A percentile compares a stretch with the other conserved stretches of the same genome.
Conservation (phyloP, 2,888 invertebrate species). For the Danaus chrysippus region DNA sequence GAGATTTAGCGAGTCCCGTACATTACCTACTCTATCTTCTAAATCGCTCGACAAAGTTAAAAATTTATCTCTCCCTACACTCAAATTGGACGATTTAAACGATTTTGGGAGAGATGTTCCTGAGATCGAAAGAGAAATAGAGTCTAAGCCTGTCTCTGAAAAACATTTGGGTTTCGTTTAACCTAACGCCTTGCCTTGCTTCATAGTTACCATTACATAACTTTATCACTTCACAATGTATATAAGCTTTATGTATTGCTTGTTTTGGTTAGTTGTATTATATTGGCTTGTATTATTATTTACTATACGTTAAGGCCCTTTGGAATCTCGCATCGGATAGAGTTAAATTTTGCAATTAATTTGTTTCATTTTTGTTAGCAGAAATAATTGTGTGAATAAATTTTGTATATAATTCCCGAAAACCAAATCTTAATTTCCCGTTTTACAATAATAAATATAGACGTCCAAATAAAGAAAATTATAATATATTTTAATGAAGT, state of each 20-base stretch:
- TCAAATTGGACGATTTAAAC: conserved; percentile 67
- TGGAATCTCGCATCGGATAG: neutral
- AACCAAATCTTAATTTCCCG: conserved; percentile 65
- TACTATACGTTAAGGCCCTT: neutral
- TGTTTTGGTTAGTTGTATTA: conserved; percentile 12
- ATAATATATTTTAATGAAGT: conserved; percentile 21
- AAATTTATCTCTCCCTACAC: conserved; percentile 68
- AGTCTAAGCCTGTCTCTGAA: conserved; percentile 71
- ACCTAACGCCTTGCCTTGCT: conserved; percentile 19
- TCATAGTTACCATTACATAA: conserved; percentile 35
- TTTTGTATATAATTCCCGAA: conserved; percentile 49
- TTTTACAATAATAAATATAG: conserved; percentile 30
- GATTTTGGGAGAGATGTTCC: conserved; percentile 50
- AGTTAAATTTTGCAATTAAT: neutral
- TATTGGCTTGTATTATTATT: conserved; percentile 24
- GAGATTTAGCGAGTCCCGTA: conserved; percentile 59
- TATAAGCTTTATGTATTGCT: conserved; percentile 13
- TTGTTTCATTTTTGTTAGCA: too few species aligned
- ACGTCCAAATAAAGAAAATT: conserved; percentile 25
- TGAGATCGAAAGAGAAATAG: conserved; percentile 59
- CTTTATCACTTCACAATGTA: conserved; percentile 2
- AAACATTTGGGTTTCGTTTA: conserved; percentile 79
- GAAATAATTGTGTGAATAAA: conserved; percentile 31
- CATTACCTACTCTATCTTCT: conserved; percentile 58
- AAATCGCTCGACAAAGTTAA: conserved; percentile 58